Evolutionary conservation across 2,113 vertebrate species (phyloP).

Genomic region (Semnornis frantzii): DNA sequence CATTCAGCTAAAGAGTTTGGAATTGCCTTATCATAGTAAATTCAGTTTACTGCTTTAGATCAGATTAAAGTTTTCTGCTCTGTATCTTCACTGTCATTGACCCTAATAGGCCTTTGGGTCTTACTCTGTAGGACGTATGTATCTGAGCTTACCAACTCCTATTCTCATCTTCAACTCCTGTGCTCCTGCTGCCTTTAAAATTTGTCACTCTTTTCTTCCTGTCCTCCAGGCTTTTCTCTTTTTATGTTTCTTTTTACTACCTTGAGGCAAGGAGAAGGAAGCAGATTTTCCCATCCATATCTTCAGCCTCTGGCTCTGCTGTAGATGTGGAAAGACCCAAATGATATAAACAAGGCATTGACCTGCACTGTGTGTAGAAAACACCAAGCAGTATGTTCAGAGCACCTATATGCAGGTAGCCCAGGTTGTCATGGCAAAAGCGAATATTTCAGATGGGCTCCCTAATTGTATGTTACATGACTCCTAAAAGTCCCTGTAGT

Average conservation of each 20-base stretch:
- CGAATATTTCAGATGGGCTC: neutral
- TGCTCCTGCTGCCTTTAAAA: neutral
- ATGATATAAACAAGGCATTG: neutral
- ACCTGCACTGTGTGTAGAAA: neutral
- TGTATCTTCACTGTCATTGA: neutral
- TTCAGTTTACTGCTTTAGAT: neutral
- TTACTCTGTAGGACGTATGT: neutral
- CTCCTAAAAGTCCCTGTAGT: neutral
- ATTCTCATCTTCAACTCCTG: neutral
- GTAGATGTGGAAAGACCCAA: neutral
- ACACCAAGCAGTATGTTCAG: neutral
- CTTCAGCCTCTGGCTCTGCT: neutral
- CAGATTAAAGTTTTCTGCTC: neutral
- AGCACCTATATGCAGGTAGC: rapidly evolving
- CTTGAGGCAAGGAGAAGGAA: neutral
- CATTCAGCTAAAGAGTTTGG: neutral
- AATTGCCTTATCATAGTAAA: neutral
- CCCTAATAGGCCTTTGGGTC: neutral
- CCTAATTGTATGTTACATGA: neutral
- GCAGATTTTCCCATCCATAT: neutral
- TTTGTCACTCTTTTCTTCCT: neutral
- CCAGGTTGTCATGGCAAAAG: neutral
- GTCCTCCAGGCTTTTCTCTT: neutral
- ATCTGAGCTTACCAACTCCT: neutral
- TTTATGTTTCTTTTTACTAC: neutral